Percentiles rank a stretch among this genome's conserved stretches.
Evolutionary conservation across 2,888 invertebrate species (phyloP).

Genomic region (Leucozona laternaria): DNA sequence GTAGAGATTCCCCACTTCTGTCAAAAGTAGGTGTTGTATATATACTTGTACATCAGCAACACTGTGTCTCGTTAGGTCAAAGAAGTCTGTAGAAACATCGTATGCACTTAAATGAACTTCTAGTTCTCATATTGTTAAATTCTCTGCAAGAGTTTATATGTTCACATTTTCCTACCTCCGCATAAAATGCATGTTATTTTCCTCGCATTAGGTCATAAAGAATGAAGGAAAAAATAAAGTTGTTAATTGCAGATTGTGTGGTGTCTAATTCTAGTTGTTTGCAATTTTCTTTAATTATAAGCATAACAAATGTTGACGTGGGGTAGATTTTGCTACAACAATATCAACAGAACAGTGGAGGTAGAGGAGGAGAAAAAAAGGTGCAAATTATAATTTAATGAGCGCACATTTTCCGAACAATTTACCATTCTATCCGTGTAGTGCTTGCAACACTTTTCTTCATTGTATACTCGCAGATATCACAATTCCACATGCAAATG

Average conservation of each 20-base stretch:
- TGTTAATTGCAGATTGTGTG: conserved; percentile 63
- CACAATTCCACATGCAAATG: conserved; percentile 53
- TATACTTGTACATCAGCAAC: conserved; percentile 15
- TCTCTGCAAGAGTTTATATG: conserved; percentile 13
- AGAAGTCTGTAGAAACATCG: conserved; percentile 33
- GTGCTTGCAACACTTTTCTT: conserved; percentile 22
- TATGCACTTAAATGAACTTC: conserved; percentile 41
- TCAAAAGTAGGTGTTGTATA: conserved; percentile 3
- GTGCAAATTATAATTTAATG: conserved; percentile 74
- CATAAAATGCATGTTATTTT: conserved; percentile 21
- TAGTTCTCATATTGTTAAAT: conserved; percentile 42
- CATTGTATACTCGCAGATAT: neutral
- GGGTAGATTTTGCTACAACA: conserved; percentile 42
- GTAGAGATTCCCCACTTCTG: conserved; percentile 36
- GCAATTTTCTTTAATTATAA: conserved; percentile 69
- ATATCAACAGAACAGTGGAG: neutral
- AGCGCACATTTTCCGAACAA: conserved; percentile 71
- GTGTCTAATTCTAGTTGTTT: conserved; percentile 67
- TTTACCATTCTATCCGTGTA: conserved; percentile 48
- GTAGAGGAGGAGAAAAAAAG: conserved; percentile 13
- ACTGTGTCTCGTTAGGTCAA: conserved; percentile 49
- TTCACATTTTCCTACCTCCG: conserved; percentile 1
- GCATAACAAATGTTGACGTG: conserved; percentile 26
- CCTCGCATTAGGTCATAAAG: conserved; percentile 69
- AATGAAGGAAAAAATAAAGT: conserved; percentile 34